Evolutionary conservation across 2,888 invertebrate species (phyloP).

Genomic region (Notodonta ziczac): DNA sequence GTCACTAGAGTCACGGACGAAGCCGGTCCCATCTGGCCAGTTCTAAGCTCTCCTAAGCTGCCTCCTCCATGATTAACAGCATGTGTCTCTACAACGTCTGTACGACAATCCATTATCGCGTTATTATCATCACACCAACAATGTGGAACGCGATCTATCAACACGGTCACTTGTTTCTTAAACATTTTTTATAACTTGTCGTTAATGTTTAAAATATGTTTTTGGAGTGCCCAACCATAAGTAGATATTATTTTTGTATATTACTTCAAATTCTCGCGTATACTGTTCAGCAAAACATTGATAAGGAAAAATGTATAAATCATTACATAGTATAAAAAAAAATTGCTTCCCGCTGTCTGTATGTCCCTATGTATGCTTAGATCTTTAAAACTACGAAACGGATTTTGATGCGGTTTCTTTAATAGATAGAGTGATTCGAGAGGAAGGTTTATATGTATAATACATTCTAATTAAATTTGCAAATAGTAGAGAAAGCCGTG

Average conservation of each 20-base stretch:
- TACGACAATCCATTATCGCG: constrained; percentile 25
- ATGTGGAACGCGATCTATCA: constrained; percentile 25
- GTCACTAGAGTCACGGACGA: constrained; percentile 2
- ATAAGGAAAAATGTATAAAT: too few species aligned
- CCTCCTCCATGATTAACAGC: constrained; percentile 16
- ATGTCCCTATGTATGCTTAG: too few species aligned
- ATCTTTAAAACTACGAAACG: too few species aligned
- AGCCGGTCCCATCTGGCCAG: constrained; percentile 19
- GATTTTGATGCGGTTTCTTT: too few species aligned
- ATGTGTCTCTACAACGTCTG: constrained; percentile 14
- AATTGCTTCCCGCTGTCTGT: too few species aligned
- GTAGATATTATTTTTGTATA: neutral
- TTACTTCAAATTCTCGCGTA: neutral
- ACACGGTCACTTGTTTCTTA: constrained; percentile 29
- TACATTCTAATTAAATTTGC: too few species aligned
- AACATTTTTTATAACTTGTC: constrained; percentile 13
- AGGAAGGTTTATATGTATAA: too few species aligned
- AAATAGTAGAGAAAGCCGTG: too few species aligned
- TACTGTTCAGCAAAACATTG: neutral
- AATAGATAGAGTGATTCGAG: too few species aligned
- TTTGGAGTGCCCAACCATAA: constrained; percentile 11
- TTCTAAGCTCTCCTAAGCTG: constrained; percentile 3
- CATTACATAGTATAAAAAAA: too few species aligned
- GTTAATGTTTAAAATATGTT: constrained; percentile 11
- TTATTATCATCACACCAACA: constrained; percentile 14